phyloP scores from a whole-genome alignment of 2,797 vertebrate genomes.

The Aeoliscus strigatus region DNA sequence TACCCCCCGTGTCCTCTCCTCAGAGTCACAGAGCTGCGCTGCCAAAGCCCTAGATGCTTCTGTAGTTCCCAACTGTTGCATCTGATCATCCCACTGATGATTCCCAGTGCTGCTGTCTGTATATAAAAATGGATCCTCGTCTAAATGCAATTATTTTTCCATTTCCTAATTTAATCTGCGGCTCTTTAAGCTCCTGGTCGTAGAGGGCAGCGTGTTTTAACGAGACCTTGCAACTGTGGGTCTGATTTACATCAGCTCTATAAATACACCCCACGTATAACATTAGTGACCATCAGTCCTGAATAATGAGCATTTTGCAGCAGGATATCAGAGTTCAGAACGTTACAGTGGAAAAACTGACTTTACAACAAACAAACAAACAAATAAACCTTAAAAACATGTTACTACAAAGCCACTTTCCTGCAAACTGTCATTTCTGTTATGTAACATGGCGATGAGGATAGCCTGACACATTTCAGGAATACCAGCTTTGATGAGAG shows the following conservation, averaged over 20 bases:
- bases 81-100: conserved; percentile 25
- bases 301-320: conserved; percentile 18
- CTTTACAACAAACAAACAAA: neutral
- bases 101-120: conserved; percentile 17
- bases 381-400: neutral
- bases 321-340: neutral
- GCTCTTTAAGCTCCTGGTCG: conserved; percentile 29
- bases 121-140: conserved; percentile 35
- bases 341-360: too few species aligned
- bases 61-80: conserved; percentile 8
- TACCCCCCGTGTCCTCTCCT: conserved; percentile 11
- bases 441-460: conserved; percentile 35
- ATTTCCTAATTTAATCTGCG: conserved; percentile 49
- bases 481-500: conserved; percentile 46
- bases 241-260: conserved; percentile 66
- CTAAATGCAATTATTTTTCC: conserved; percentile 51
- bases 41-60: conserved; percentile 13
- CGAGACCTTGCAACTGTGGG: conserved; percentile 39
- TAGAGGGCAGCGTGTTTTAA: conserved; percentile 56
- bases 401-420: neutral
- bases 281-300: conserved; percentile 31
- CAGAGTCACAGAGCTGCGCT: conserved; percentile 2
- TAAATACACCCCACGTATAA: conserved; percentile 62
- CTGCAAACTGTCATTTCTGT: conserved; percentile 6
- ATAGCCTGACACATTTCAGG: conserved; percentile 24